These are phyloP conservation scores for Arge pagana DNA, from an alignment of 2,888 invertebrate genomes.

Conservation along the genomic window DNA sequence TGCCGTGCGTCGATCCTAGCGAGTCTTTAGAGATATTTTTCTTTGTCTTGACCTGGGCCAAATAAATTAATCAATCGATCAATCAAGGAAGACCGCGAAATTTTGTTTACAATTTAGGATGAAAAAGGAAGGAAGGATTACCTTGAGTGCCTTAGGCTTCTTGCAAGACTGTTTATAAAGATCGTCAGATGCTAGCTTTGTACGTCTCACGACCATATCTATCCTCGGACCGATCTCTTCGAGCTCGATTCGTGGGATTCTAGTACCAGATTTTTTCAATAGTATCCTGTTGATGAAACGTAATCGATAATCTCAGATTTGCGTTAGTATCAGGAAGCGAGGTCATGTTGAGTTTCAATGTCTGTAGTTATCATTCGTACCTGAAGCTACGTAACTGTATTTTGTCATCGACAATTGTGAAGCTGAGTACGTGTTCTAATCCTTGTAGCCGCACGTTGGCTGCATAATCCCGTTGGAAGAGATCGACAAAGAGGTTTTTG, in stretches of 20 bases:
- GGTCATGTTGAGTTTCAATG: neutral
- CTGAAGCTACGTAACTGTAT: constrained; percentile 76
- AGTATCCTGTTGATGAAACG: constrained; percentile 64
- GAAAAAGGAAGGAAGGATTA: constrained; percentile 31
- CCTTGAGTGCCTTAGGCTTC: constrained; percentile 77
- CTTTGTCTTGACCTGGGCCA: constrained; percentile 75
- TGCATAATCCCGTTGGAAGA: constrained; percentile 85
- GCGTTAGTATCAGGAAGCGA: neutral
- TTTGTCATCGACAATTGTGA: constrained; percentile 81
- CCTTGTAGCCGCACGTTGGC: constrained; percentile 87
- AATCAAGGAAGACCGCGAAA: constrained; percentile 13
- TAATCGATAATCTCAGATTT: neutral
- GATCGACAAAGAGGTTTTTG: constrained; percentile 88
- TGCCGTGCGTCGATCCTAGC: constrained; percentile 87
- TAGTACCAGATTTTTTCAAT: constrained; percentile 89
- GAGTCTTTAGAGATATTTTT: constrained; percentile 90
- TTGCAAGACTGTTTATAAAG: constrained; percentile 82
- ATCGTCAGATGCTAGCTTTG: constrained; percentile 87
- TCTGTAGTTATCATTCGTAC: constrained; percentile 54
- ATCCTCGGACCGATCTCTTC: constrained; percentile 93
- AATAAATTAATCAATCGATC: constrained; percentile 22
- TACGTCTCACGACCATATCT: constrained; percentile 84
- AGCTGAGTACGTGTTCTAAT: constrained; percentile 89
- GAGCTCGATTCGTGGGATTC: constrained; percentile 88
- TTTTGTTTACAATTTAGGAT: constrained; percentile 1